Base-by-base conservation (phyloP, 2,888 invertebrate genomes). In the Microctonus brassicae region DNA sequence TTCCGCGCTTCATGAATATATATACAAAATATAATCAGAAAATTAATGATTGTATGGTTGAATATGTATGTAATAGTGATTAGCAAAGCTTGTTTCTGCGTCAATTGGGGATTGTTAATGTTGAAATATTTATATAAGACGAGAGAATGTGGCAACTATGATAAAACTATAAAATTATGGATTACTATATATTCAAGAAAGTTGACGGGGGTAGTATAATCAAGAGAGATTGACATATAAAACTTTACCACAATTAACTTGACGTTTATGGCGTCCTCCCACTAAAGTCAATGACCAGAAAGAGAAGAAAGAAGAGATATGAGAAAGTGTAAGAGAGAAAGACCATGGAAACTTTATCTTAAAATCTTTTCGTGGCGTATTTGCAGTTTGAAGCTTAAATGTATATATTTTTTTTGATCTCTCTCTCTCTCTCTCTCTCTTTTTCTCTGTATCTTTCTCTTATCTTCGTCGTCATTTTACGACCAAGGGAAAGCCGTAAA, bases 341-440 rank as follows among this genome's bases (percentile, higher is more conserved):
- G 39, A 24, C 42, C 34, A 72, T 67, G 67, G 67, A 72, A 72
- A 62, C 57, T 63, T 72, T 72, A 71, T 71, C 71, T 66, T 71
- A 71, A 71, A 71, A 71, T 71, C 71, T 71, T 66, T 70, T 57
- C 34, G 65, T 60, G 53, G 42, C 47, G 55, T 39, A 36, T 39
- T 55, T 26, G 29, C 17, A 22, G 29, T 17, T 33, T 33, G 26
- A 67, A 60, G 33, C 60, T 47, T 60, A 17, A 36, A 57, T 22
- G 22, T n/a, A 5, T 3, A 5, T 33, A 34, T 57, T 58, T 63
- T 63, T 57, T n/a, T 47, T 47, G 20, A 1, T 47, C n/a, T 33
- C 22, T 11, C 29, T 57, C 26, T 61, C 29, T 11, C 6, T 47
- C 24, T 20, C 20, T 17, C n/a, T 4, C 33, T 55, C 47, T 55